Evolutionary conservation across 2,113 vertebrate species (phyloP).

Genomic region (Semicossyphus pulcher): DNA sequence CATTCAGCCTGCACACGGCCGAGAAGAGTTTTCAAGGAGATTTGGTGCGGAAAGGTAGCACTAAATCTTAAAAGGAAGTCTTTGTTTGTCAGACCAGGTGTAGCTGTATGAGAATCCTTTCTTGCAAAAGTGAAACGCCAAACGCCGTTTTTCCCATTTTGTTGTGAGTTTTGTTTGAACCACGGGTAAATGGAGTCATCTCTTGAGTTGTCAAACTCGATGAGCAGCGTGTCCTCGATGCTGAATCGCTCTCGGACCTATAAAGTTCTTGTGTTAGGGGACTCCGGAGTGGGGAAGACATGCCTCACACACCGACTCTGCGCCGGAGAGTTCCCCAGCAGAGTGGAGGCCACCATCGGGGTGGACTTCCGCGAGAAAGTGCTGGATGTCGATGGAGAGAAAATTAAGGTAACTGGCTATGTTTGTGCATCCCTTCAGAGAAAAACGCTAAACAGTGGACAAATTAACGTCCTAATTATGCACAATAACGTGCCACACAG

Average conservation of each 20-base stretch:
- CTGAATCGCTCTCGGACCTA: constrained; percentile 77
- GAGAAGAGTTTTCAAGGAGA: neutral
- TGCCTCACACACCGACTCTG: constrained; percentile 83
- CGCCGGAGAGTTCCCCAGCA: constrained; percentile 76
- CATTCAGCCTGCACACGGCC: neutral
- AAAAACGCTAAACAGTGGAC: no score
- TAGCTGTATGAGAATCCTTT: no score
- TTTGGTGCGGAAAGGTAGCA: fast-evolving
- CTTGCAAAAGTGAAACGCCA: neutral
- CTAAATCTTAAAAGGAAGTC: no score
- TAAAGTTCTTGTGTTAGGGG: constrained; percentile 84
- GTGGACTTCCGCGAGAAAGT: constrained; percentile 83
- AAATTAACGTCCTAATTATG: neutral
- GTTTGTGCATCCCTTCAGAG: neutral
- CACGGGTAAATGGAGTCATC: constrained; percentile 81
- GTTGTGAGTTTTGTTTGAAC: neutral
- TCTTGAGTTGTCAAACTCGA: constrained; percentile 83
- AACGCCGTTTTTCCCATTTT: neutral
- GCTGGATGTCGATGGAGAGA: constrained; percentile 80
- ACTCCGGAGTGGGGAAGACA: constrained; percentile 85
- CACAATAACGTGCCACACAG: fast-evolving
- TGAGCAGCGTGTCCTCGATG: constrained; percentile 76
- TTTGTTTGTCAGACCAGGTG: no score
- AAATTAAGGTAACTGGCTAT: constrained; percentile 75
- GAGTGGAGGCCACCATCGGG: constrained; percentile 83